These are phyloP conservation scores for Antheraea mylitta DNA, from an alignment of 1,140 invertebrate genomes.

Conservation along the genomic window DNA sequence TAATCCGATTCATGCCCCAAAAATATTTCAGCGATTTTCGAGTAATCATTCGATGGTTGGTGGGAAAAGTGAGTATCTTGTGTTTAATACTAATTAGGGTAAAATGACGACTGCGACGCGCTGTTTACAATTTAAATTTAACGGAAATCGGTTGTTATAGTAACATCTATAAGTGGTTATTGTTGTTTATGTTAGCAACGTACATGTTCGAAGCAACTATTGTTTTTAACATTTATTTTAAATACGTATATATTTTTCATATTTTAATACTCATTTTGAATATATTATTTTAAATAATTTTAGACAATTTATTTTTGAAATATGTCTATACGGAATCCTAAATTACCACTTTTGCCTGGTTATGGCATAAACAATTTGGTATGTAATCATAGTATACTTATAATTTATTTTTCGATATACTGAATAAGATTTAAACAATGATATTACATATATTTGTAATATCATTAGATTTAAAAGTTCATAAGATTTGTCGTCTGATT, in stretches of 20 bases:
- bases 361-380: slow-evolving; percentile 65
- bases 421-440: background rate
- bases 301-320: slow-evolving; percentile 13
- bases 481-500: too few species aligned
- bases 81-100: too few species aligned
- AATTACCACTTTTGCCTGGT: slow-evolving; percentile 61
- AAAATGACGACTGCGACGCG: too few species aligned
- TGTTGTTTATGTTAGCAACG: background rate
- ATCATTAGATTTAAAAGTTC: too few species aligned
- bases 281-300: background rate
- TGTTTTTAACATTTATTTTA: background rate
- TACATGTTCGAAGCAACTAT: background rate
- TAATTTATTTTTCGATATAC: background rate
- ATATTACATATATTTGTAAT: too few species aligned
- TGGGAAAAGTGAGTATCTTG: too few species aligned
- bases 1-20: too few species aligned
- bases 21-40: too few species aligned
- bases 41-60: too few species aligned
- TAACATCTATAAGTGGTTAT: too few species aligned
- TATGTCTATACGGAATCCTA: slow-evolving; percentile 66
- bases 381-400: slow-evolving; percentile 22
- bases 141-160: too few species aligned
- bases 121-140: too few species aligned
- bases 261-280: background rate
- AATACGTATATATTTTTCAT: background rate